Evolutionary conservation across 1,140 invertebrate genomes (phyloP), one percentile per base, ranked within the genome.

Genomic region (Coboldia fuscipes): DNA sequence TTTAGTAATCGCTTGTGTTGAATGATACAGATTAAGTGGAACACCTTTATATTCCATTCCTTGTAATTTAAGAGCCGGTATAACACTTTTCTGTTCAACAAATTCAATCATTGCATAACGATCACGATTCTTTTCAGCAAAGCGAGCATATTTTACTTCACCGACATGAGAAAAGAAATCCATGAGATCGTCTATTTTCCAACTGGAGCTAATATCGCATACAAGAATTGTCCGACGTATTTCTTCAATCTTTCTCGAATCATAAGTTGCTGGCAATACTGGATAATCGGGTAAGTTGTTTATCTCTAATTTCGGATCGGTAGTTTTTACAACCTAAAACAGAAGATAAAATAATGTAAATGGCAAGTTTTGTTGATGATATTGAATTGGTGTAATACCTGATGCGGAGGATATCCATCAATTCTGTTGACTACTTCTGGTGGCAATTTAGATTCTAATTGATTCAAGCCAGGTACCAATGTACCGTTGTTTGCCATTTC

Each of bases 91-190:
- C 52, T 97, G 92, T 43, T 97, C 88, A 15, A 80, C 75, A 49
- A 96, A 89, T 57, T 99, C 94, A 35, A 98, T 68, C 40, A 96
- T 68, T 6, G 86, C 85, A 60, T 82, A 85, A 18, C 66, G 59
- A 30, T 63, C 68, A 19, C 70, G 65, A 37, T 90, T 77, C 48
- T 84, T 68, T 6, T 79, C 79, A 50, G 88, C 89, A 57, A 93
- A 80, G 15, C 93, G 63, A 9, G 92, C 62, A 59, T 97, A 99
- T 55, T 97, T 97, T 0, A 98, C 82, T 61, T 97, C 90, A 13
- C 89, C 84, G 33, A 78, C 81, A 30, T 66, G 57, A 36, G 68
- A 61, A 50, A 96, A 94, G 54, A 86, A 85, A 36, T 84, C 77
- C 45, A 94, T 67, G 2, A 89, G 46, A 36, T 88, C 73, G 23